phyloP scores from a whole-genome alignment of 2,113 vertebrate species.

The Oryzias javanicus region DNA sequence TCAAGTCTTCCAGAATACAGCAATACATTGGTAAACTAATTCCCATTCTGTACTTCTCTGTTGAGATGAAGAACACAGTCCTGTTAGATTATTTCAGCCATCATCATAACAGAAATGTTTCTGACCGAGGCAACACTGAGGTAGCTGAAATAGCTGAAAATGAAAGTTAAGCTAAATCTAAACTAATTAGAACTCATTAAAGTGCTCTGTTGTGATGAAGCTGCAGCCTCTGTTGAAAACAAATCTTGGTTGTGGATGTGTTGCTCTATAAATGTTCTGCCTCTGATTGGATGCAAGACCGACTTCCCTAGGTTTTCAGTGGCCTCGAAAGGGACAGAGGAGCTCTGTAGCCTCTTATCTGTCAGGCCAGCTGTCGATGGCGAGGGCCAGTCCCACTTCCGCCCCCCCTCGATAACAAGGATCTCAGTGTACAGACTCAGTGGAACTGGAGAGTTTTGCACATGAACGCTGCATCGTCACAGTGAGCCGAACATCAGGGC shows the following conservation, averaged over 20 bases:
- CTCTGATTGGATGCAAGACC: constrained; percentile 2
- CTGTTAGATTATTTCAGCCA: no score
- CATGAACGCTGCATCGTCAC: constrained; percentile 3
- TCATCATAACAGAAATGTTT: no score
- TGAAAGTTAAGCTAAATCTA: neutral
- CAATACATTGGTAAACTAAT: no score
- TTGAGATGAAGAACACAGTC: no score
- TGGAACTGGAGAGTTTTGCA: neutral
- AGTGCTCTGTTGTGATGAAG: neutral
- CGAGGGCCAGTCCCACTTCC: constrained; percentile 45
- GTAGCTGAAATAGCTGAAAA: neutral
- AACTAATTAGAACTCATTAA: neutral
- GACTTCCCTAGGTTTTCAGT: neutral
- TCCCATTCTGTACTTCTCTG: no score
- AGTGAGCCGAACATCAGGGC: neutral
- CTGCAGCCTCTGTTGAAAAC: neutral
- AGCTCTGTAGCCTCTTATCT: constrained; percentile 48
- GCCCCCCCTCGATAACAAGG: constrained; percentile 62
- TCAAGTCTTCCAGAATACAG: no score
- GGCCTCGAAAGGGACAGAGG: neutral
- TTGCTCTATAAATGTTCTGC: neutral
- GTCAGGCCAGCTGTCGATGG: constrained; percentile 39
- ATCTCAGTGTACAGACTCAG: constrained; percentile 31
- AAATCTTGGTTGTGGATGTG: neutral
- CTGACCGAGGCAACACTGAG: no score